These are phyloP conservation scores for Ariopsis seemanni DNA, from an alignment of 2,113 vertebrate species.

Conservation along the genomic window DNA sequence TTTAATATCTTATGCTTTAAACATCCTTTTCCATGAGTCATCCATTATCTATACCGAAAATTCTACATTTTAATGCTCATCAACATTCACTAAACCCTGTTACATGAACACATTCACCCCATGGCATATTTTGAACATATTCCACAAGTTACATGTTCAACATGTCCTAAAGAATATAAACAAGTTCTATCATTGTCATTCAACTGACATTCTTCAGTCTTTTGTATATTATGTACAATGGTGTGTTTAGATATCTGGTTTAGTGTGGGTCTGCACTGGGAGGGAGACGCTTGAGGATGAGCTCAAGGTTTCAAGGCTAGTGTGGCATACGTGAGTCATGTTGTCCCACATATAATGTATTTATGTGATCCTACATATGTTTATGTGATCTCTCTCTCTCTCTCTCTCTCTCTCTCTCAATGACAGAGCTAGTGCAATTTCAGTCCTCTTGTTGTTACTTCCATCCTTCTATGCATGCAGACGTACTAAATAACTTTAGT, in stretches of 20 bases:
- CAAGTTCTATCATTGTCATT: neutral
- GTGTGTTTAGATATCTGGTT: neutral
- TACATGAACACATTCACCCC: neutral
- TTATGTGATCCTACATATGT: neutral
- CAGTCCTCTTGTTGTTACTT: neutral
- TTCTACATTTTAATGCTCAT: neutral
- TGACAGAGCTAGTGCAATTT: neutral
- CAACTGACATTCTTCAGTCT: neutral
- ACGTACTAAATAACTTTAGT: neutral
- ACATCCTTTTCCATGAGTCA: neutral
- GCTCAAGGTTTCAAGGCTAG: neutral
- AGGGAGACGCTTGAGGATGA: neutral
- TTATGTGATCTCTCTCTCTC: neutral
- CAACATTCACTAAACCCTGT: neutral
- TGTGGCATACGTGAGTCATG: neutral
- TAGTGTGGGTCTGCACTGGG: neutral
- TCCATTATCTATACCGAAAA: neutral
- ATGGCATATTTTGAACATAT: neutral
- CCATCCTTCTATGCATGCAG: neutral
- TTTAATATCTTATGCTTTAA: neutral
- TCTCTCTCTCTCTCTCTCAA: too few species aligned
- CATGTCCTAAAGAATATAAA: neutral
- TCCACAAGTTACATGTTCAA: neutral
- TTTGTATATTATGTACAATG: neutral
- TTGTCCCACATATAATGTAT: neutral